These are phyloP conservation scores for Poecile atricapillus DNA, from an alignment of 2,113 vertebrate genomes.

Conservation along the genomic window DNA sequence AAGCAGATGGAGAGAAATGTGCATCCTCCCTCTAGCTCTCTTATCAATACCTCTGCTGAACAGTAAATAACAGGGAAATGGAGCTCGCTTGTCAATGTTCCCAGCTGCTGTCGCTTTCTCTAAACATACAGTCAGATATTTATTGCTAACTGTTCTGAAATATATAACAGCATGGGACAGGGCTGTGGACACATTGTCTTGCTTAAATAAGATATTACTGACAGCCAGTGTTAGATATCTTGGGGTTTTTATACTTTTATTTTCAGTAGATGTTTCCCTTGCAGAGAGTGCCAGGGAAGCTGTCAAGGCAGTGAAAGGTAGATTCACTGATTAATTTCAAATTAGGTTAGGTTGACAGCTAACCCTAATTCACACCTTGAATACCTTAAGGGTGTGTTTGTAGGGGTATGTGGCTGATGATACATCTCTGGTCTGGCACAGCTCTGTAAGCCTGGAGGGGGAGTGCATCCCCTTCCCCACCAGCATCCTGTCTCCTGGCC, in stretches of 20 bases:
- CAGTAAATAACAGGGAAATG: neutral
- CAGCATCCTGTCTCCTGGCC: rapidly evolving
- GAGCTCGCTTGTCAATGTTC: neutral
- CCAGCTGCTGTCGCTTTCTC: neutral
- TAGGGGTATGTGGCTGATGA: neutral
- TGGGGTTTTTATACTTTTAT: neutral
- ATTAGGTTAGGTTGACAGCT: neutral
- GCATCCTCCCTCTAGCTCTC: neutral
- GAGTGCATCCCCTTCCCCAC: neutral
- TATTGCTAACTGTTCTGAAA: conserved; percentile 4
- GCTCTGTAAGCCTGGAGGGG: too few relatives aligned
- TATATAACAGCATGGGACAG: neutral
- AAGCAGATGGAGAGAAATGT: conserved; percentile 34
- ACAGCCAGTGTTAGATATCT: neutral
- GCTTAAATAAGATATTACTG: neutral
- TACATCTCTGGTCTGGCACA: neutral
- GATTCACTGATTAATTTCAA: neutral
- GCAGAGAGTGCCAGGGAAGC: neutral
- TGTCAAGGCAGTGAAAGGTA: neutral
- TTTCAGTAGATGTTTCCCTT: neutral
- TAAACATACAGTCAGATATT: neutral
- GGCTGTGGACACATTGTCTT: neutral
- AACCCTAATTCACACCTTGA: neutral
- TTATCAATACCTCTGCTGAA: conserved; percentile 29
- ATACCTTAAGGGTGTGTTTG: neutral